Evolutionary conservation across 2,797 vertebrate species (phyloP), one percentile per base, ranked within the genome.

Genomic region (Molossus molossus): DNA sequence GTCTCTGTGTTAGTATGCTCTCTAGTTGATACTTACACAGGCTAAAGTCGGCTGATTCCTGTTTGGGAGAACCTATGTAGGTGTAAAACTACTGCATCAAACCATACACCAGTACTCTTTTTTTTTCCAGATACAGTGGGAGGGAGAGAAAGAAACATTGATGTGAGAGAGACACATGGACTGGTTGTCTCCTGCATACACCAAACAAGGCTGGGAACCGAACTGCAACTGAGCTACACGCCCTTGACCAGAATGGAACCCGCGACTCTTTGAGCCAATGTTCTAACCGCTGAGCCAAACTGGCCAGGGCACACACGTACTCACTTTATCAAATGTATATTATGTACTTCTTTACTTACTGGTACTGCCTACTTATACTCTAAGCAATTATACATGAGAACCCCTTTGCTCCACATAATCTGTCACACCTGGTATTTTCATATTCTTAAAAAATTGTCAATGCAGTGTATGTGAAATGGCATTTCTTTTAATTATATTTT

Each of bases 401-500:
- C 3, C 21, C 18, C 13, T 77, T 82, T 67, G 62, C 5, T 87
- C 5, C 11, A 65, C 40, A 80, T 87, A 11, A 55, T 95, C 40
- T 86, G 18, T 12, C 65, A 84, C 27, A 72, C 15, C 5, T 50
- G 40, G 4, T 45, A 64, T 45, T 76, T 92, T 77, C 33, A 50
- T 65, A 81, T 73, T 79, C 37, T n/a, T 6, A 50, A 87, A 45
- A 64, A 64, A 64, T 57, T 75, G 10, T 53, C 58, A 37, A 27
- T 82, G 9, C 29, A 27, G 29, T 27, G 2, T 73, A 5, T 37
- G 15, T 87, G 18, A 73, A 92, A 92, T 86, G 11, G 0, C 11
- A 87, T 72, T 90, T 25, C 12, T 88, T 96, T 95, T 20, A 6
- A 92, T 72, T 81, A 57, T 76, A 89, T 83, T 83, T 92, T 65